A percentile compares a stretch with the other conserved stretches of the same genome.
Conservation (phyloP, 2,797 vertebrate genomes). For the Ibycter americanus region DNA sequence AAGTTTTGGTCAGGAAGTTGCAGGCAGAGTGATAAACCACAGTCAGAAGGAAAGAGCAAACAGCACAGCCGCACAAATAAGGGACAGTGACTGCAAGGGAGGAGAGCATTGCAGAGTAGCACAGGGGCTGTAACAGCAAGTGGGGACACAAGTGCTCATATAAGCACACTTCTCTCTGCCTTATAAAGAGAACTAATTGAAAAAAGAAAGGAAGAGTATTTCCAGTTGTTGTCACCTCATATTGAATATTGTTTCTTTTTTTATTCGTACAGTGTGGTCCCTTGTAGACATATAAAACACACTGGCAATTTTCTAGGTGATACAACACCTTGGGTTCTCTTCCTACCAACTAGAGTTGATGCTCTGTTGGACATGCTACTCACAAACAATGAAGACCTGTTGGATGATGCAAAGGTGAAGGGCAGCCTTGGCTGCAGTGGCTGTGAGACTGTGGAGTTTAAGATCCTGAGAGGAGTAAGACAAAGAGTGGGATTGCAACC, state of each 20-base stretch:
- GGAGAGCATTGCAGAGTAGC: not conserved
- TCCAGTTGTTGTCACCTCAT: not conserved
- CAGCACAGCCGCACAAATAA: not conserved
- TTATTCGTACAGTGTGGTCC: not conserved
- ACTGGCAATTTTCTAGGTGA: not conserved
- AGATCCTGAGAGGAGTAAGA: not conserved
- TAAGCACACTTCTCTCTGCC: not conserved
- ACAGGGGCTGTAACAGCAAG: not conserved
- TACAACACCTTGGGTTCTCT: not conserved
- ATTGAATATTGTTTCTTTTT: not conserved
- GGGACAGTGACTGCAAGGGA: not conserved
- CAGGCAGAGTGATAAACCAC: not conserved
- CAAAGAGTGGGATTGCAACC: not conserved
- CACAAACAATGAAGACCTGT: not conserved
- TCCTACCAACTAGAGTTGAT: not conserved
- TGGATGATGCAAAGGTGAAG: not conserved
- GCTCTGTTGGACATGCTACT: not conserved
- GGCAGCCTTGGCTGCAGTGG: not conserved
- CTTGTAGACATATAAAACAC: not conserved
- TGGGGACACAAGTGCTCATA: fast-evolving
- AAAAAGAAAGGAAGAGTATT: not conserved
- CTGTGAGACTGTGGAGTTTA: not conserved
- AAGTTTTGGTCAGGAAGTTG: not conserved
- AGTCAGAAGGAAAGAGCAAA: not conserved
- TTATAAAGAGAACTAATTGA: not conserved